Evolutionary conservation across 2,888 invertebrate genomes (phyloP).

Genomic region (Synanthedon formicaeformis): DNA sequence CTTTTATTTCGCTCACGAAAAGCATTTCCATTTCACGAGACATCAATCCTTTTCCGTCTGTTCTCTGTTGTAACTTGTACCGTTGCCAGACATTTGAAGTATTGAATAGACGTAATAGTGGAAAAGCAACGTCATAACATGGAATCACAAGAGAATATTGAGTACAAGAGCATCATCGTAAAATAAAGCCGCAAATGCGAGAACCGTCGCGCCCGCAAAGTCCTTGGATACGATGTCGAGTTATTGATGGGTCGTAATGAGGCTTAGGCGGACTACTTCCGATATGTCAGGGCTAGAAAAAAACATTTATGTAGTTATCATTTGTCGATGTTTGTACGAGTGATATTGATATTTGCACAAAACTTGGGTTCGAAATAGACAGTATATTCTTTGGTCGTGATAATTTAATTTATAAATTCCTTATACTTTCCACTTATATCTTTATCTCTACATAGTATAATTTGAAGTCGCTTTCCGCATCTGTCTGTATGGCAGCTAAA

Average conservation of each 20-base stretch:
- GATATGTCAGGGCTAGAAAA: not conserved
- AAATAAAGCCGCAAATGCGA: slow-evolving; percentile 25
- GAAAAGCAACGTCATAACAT: slow-evolving; percentile 10
- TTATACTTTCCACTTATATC: no score
- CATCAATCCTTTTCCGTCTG: not conserved
- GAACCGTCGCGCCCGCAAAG: slow-evolving; percentile 12
- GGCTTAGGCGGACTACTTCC: slow-evolving; percentile 8
- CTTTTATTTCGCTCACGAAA: not conserved
- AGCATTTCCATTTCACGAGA: not conserved
- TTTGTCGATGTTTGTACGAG: not conserved
- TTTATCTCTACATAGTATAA: no score
- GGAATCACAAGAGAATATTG: slow-evolving; percentile 4
- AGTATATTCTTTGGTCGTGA: not conserved
- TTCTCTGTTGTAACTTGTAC: no score
- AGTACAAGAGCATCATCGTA: slow-evolving; percentile 24
- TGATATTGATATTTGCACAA: not conserved
- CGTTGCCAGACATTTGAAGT: not conserved
- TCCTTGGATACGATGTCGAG: slow-evolving; percentile 16
- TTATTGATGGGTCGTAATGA: slow-evolving; percentile 35
- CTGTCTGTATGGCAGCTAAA: no score
- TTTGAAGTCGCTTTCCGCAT: no score
- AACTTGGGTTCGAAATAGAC: not conserved
- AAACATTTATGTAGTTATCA: not conserved
- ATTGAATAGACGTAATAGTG: not conserved
- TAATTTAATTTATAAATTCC: not conserved